A percentile compares a stretch with the other conserved stretches of the same genome.
These are phyloP conservation scores for Hemaris fuciformis DNA, from an alignment of 2,888 invertebrate species.

Conservation along the genomic window DNA sequence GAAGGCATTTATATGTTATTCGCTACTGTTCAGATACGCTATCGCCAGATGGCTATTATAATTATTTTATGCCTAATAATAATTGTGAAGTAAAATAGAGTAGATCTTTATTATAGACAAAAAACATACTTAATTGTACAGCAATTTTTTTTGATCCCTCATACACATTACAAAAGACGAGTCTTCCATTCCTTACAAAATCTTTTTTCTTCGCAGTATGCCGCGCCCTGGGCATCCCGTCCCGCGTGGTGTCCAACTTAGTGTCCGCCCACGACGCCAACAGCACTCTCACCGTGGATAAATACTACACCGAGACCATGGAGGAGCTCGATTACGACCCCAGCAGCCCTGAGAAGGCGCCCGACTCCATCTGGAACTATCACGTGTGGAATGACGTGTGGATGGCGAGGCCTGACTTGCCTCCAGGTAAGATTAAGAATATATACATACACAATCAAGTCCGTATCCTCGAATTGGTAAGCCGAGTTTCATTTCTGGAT, in stretches of 20 bases:
- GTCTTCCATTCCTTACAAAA: background rate
- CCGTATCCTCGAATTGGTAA: too few relatives aligned
- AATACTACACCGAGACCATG: slow-evolving; percentile 85
- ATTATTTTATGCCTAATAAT: too few relatives aligned
- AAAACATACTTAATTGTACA: too few relatives aligned
- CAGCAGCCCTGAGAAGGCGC: slow-evolving; percentile 82
- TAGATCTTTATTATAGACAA: too few relatives aligned
- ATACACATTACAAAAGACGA: too few relatives aligned
- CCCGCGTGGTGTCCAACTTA: slow-evolving; percentile 90
- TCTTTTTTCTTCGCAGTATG: slow-evolving; percentile 81
- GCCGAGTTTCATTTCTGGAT: too few relatives aligned
- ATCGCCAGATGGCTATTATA: too few relatives aligned
- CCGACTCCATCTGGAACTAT: slow-evolving; percentile 93
- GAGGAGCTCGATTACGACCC: slow-evolving; percentile 85
- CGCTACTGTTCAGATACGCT: too few relatives aligned
- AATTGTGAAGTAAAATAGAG: too few relatives aligned
- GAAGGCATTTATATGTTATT: too few relatives aligned
- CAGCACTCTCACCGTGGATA: slow-evolving; percentile 88
- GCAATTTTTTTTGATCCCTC: too few relatives aligned
- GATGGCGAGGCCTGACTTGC: slow-evolving; percentile 90
- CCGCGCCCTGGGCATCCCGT: slow-evolving; percentile 90
- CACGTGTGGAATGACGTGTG: slow-evolving; percentile 95
- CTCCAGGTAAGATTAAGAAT: slow-evolving; percentile 1
- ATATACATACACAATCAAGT: too few relatives aligned
- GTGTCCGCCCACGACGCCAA: slow-evolving; percentile 94